Percentiles rank a stretch among this genome's conserved stretches.
These are phyloP conservation scores for Allygus modestus DNA, from an alignment of 2,888 invertebrate species.

Conservation along the genomic window DNA sequence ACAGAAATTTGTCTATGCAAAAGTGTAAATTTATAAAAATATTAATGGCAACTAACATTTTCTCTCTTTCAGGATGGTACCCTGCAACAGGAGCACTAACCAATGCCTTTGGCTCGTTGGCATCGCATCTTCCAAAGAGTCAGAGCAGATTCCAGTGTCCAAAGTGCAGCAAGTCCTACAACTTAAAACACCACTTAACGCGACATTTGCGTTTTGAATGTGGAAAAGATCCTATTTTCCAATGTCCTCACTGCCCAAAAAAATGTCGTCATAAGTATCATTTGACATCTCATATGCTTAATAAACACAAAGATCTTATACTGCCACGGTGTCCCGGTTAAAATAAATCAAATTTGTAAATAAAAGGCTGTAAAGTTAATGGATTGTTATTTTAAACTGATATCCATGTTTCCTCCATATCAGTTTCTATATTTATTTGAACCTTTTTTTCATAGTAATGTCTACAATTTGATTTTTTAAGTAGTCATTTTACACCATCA, in stretches of 20 bases:
- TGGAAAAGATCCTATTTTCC: constrained; percentile 72
- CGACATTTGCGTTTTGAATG: constrained; percentile 71
- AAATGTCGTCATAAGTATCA: constrained; percentile 72
- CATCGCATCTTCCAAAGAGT: neutral
- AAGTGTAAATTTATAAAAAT: too few relatives aligned
- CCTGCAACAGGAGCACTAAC: neutral
- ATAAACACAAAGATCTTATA: constrained; percentile 34
- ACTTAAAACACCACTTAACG: constrained; percentile 71
- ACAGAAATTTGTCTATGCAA: too few relatives aligned
- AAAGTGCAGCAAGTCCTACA: constrained; percentile 72
- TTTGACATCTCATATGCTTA: constrained; percentile 65
- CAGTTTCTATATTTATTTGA: too few relatives aligned
- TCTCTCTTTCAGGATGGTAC: constrained; percentile 10
- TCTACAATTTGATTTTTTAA: too few relatives aligned
- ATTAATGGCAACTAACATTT: neutral
- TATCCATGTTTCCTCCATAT: neutral
- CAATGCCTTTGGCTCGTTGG: neutral
- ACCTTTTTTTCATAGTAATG: too few relatives aligned
- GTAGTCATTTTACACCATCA: too few relatives aligned
- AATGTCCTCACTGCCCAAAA: constrained; percentile 66
- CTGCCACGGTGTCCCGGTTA: constrained; percentile 46
- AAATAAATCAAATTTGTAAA: neutral
- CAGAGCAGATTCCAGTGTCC: constrained; percentile 65
- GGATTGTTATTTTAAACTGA: neutral
- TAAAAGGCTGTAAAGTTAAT: neutral